Conservation (phyloP, 64 coral and sea anemone genomes). For the Dendrophyllia cribrosa region DNA sequence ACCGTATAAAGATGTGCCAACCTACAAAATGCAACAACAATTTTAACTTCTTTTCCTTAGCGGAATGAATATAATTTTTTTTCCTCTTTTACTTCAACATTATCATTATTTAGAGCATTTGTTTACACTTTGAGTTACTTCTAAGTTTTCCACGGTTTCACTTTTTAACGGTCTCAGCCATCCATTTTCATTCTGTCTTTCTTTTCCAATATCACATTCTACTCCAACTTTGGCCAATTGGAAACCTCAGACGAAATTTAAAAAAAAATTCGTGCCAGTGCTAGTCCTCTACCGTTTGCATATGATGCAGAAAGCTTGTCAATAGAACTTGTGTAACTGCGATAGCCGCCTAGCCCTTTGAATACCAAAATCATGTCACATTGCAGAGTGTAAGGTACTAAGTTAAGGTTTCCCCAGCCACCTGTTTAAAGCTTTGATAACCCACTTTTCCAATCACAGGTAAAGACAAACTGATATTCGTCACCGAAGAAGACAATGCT, state of each 20-base stretch:
- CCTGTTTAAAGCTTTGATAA: not conserved
- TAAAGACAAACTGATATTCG: slow-evolving; percentile 98
- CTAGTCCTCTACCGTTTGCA: slow-evolving; percentile 45
- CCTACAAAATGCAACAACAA: no score
- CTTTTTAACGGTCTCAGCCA: slow-evolving; percentile 40
- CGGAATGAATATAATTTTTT: no score
- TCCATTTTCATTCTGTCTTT: slow-evolving; percentile 90
- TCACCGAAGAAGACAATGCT: slow-evolving; percentile 88
- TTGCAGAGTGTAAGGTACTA: slow-evolving; percentile 97
- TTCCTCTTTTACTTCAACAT: no score
- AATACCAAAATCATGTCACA: slow-evolving; percentile 75
- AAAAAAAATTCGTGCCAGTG: slow-evolving; percentile 27
- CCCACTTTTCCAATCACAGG: slow-evolving; percentile 50
- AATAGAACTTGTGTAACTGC: not conserved
- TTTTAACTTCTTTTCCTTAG: no score
- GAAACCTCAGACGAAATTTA: not conserved
- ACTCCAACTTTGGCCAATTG: not conserved
- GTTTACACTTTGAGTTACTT: slow-evolving; percentile 28
- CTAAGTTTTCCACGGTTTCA: no score
- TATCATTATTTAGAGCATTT: no score
- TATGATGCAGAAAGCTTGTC: not conserved
- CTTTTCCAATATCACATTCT: no score
- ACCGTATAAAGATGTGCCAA: no score
- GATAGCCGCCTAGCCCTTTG: not conserved
- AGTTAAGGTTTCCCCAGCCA: not conserved